Evolutionary conservation across 1,140 invertebrate species (phyloP).

Genomic region (Drosophila equinoxialis): DNA sequence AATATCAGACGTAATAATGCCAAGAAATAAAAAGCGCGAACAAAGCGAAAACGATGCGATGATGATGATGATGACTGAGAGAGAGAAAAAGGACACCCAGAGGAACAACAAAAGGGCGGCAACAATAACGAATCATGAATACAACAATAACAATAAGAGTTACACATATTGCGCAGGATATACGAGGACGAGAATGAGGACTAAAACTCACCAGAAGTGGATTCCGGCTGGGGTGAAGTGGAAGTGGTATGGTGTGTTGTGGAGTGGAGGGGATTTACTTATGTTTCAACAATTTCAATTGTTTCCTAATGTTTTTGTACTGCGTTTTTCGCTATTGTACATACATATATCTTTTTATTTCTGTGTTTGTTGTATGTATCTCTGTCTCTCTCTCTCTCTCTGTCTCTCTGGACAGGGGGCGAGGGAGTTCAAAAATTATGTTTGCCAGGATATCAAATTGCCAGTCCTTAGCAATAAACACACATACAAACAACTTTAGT

Average conservation of each 20-base stretch:
- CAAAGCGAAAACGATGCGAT: conserved; percentile 59
- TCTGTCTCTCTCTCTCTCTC: background rate
- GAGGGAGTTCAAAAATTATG: conserved; percentile 70
- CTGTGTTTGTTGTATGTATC: conserved; percentile 25
- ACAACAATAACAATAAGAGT: conserved; percentile 46
- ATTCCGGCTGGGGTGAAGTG: conserved; percentile 3
- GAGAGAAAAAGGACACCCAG: conserved; percentile 38
- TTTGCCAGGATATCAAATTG: conserved; percentile 58
- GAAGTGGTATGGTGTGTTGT: conserved; percentile 20
- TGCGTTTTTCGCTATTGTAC: conserved; percentile 73
- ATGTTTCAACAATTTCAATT: conserved; percentile 80
- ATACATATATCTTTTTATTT: conserved; percentile 47
- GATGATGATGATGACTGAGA: conserved; percentile 45
- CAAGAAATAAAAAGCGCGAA: conserved; percentile 51
- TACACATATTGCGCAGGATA: conserved; percentile 74
- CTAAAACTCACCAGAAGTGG: conserved; percentile 35
- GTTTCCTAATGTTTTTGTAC: conserved; percentile 77
- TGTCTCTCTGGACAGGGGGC: conserved; percentile 8
- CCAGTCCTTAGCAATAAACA: conserved; percentile 47
- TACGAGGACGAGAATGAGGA: conserved; percentile 31
- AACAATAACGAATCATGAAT: conserved; percentile 57
- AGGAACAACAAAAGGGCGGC: conserved; percentile 50
- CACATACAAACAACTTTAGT: background rate
- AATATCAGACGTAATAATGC: conserved; percentile 74
- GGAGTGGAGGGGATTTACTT: conserved; percentile 49